Conservation (phyloP, 2,113 vertebrate species). For the Prolemur simus region DNA sequence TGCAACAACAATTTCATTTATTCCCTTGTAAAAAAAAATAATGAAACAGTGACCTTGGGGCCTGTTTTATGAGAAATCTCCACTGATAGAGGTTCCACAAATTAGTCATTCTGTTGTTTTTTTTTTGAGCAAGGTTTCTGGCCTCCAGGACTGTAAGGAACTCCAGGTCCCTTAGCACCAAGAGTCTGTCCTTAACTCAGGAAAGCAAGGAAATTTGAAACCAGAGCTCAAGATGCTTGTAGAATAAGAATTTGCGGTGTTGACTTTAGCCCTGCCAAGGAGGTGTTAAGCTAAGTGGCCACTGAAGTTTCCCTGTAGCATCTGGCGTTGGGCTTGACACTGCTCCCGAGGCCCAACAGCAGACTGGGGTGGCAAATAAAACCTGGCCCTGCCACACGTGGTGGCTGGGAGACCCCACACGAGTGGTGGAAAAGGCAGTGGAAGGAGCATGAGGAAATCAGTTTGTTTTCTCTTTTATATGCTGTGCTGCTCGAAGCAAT, state of each 20-base stretch:
- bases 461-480: neutral
- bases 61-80: conserved; percentile 77
- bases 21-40: conserved; percentile 72
- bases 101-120: conserved; percentile 64
- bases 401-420: neutral
- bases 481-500: neutral
- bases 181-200: conserved; percentile 57
- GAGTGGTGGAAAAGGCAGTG: accelerated
- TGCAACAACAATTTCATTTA: conserved; percentile 73
- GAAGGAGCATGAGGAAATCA: neutral
- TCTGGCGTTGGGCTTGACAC: neutral
- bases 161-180: conserved; percentile 61
- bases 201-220: conserved; percentile 65
- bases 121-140: conserved; percentile 70
- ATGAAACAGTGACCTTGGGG: conserved; percentile 69
- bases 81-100: conserved; percentile 74
- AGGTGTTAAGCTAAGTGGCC: conserved; percentile 31
- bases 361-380: neutral
- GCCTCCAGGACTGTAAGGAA: conserved; percentile 64
- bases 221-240: conserved; percentile 48
- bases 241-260: conserved; percentile 24
- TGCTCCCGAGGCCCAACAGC: neutral
- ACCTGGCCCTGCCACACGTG: accelerated
- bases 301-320: neutral
- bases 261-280: conserved; percentile 28